phyloP scores from a whole-genome alignment of 2,888 invertebrate species.

The Morpho helenor region DNA sequence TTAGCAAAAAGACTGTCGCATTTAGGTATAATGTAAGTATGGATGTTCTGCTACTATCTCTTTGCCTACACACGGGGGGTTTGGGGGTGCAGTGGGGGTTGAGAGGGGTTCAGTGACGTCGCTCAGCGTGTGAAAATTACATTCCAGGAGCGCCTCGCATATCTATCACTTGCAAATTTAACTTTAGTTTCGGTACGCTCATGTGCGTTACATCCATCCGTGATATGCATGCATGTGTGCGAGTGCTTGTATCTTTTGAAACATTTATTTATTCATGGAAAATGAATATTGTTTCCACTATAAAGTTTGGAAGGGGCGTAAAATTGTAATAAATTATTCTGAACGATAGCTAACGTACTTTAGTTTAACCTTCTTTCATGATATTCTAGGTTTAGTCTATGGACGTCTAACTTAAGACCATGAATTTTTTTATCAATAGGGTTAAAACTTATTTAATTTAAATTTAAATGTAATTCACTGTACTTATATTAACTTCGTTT shows the following conservation, averaged over 20 bases:
- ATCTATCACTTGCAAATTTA: conserved; percentile 80
- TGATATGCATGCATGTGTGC: not conserved
- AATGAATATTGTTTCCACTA: conserved; percentile 16
- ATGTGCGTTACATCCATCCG: conserved; percentile 20
- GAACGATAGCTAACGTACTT: too few species aligned
- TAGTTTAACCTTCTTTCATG: too few species aligned
- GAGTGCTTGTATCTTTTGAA: conserved; percentile 7
- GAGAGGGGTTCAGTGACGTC: conserved; percentile 57
- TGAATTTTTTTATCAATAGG: too few species aligned
- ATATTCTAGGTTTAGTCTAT: too few species aligned
- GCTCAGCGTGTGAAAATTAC: conserved; percentile 77
- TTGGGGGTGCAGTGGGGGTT: conserved; percentile 29
- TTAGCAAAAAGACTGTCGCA: too few species aligned
- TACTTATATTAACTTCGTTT: too few species aligned
- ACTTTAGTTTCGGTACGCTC: conserved; percentile 65
- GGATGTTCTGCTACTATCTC: conserved; percentile 4
- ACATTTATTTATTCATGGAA: conserved; percentile 15
- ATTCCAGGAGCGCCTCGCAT: conserved; percentile 76
- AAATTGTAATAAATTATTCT: not conserved
- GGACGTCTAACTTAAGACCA: too few species aligned
- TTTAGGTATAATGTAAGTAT: too few species aligned
- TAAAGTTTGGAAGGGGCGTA: conserved; percentile 8
- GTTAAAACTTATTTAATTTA: too few species aligned
- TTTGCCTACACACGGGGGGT: conserved; percentile 18
- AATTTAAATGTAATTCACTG: too few species aligned